phyloP scores from a whole-genome alignment of 1,140 invertebrate species.

The Hycleus phaleratus region DNA sequence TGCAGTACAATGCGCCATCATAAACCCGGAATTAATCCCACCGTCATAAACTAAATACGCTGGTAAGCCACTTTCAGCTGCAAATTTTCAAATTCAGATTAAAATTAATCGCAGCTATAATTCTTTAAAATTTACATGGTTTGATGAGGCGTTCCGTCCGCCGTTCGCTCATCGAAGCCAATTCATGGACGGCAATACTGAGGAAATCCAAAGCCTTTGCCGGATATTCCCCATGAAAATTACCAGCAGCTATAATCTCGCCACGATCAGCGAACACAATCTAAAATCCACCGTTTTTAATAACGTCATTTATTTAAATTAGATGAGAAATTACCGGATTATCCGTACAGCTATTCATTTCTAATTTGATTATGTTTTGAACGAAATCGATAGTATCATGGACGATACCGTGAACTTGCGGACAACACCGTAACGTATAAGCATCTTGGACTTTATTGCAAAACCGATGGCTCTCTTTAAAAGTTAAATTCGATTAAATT shows the following conservation, averaged over 20 bases:
- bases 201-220: conserved; percentile 67
- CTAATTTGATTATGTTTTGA: conserved; percentile 52
- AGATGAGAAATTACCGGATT: conserved; percentile 52
- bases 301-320: not conserved
- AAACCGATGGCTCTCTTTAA: conserved; percentile 58
- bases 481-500: not conserved
- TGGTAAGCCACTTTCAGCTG: conserved; percentile 58
- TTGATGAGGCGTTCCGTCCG: conserved; percentile 64
- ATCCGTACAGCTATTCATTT: conserved; percentile 69
- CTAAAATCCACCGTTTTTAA: conserved; percentile 30
- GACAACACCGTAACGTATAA: conserved; percentile 65
- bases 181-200: conserved; percentile 65
- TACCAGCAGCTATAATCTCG: conserved; percentile 66
- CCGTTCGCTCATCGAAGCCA: conserved; percentile 66
- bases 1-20: conserved; percentile 69
- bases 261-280: conserved; percentile 61
- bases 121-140: conserved; percentile 44
- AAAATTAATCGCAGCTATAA: not conserved
- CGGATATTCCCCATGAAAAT: conserved; percentile 68
- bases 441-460: conserved; percentile 69
- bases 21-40: conserved; percentile 69
- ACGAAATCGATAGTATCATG: conserved; percentile 68
- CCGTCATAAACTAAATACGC: conserved; percentile 64
- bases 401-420: conserved; percentile 60
- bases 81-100: conserved; percentile 5